These are phyloP conservation scores for Ophraella communa DNA, from an alignment of 2,888 invertebrate species.

Conservation along the genomic window DNA sequence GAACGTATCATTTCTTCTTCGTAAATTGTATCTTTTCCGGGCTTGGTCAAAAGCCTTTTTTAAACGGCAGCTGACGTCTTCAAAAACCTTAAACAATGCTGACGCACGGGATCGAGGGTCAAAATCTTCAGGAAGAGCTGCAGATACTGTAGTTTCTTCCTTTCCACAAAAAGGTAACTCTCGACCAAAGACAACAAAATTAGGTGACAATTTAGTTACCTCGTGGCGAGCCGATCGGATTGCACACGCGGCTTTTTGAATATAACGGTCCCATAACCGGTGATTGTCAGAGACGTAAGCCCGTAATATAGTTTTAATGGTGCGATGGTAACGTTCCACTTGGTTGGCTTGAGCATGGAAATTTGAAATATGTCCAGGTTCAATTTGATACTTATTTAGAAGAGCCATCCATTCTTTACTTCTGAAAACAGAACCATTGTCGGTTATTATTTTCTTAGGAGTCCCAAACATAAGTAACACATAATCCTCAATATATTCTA, in stretches of 20 bases:
- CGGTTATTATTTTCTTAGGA: neutral
- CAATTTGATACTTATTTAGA: constrained; percentile 19
- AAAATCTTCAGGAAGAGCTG: too few relatives aligned
- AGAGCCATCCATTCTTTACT: neutral
- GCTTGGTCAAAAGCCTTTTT: too few relatives aligned
- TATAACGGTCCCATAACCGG: too few relatives aligned
- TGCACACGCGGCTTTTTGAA: neutral
- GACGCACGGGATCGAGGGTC: too few relatives aligned
- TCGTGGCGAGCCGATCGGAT: neutral
- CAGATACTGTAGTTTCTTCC: too few relatives aligned
- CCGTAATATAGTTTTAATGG: constrained; percentile 23
- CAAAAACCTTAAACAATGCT: too few relatives aligned
- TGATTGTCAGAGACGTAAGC: neutral
- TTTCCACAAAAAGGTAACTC: too few relatives aligned
- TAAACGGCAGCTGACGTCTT: too few relatives aligned
- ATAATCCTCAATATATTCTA: too few relatives aligned
- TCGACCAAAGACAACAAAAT: neutral
- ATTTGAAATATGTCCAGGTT: constrained; percentile 19
- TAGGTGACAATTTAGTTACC: neutral
- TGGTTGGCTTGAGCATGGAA: constrained; percentile 31
- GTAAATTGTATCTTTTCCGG: too few relatives aligned
- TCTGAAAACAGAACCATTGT: neutral
- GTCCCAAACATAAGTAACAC: too few relatives aligned
- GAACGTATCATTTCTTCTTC: too few relatives aligned
- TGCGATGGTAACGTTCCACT: constrained; percentile 27